Evolutionary conservation across 2,113 vertebrate species (phyloP).

Genomic region (Sylvietta virens): DNA sequence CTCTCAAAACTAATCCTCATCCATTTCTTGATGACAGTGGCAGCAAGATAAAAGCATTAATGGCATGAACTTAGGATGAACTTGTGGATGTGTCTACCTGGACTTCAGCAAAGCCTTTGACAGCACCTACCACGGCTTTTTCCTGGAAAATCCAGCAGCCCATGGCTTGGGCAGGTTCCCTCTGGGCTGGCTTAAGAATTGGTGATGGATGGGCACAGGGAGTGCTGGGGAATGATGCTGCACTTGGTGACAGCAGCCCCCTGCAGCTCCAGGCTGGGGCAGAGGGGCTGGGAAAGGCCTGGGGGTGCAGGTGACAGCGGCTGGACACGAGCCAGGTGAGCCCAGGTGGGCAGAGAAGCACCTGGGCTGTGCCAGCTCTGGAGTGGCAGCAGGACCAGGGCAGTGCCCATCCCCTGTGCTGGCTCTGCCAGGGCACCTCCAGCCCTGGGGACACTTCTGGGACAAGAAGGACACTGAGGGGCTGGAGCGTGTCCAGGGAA

Average conservation of each 20-base stretch:
- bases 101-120: not conserved
- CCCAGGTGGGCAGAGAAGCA: not conserved
- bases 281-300: not conserved
- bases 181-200: not conserved
- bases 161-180: not conserved
- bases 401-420: not conserved
- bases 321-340: not conserved
- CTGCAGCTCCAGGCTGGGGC: not conserved
- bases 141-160: not conserved
- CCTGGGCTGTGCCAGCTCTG: not conserved
- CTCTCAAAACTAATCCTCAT: not conserved
- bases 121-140: not conserved
- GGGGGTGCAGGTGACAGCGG: not conserved
- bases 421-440: not conserved
- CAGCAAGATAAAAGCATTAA: not conserved
- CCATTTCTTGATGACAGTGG: not conserved
- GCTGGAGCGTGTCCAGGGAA: not conserved
- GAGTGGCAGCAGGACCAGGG: not conserved
- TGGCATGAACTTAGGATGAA: not conserved
- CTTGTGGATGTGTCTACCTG: not conserved
- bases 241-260: not conserved
- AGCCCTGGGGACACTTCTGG: not conserved
- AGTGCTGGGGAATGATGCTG: not conserved
- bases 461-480: accelerated
- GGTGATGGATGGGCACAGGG: not conserved